Evolutionary conservation across 2,888 invertebrate species (phyloP).

Genomic region (Lepidochitona cinerea): DNA sequence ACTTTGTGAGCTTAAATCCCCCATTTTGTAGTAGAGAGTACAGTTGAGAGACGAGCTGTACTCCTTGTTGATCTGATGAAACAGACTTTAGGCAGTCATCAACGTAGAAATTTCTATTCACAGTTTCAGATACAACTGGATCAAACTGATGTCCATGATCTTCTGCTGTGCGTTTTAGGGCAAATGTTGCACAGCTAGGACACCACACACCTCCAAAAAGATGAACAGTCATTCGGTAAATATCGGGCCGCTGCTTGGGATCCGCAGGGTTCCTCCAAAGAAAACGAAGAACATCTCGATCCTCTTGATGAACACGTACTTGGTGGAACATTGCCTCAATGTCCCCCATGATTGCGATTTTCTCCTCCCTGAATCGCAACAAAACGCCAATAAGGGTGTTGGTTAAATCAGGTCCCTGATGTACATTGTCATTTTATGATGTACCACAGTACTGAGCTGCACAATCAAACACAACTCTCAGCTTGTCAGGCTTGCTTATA

Average conservation of each 20-base stretch:
- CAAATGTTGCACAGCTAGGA: not conserved
- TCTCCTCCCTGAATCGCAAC: not conserved
- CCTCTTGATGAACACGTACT: not conserved
- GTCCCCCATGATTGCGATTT: conserved; percentile 1
- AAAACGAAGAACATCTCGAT: not conserved
- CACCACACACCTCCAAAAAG: conserved; percentile 10
- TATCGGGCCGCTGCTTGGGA: not conserved
- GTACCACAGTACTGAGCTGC: not conserved
- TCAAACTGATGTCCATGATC: not conserved
- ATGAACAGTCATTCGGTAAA: conserved; percentile 12
- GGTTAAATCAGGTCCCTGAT: not conserved
- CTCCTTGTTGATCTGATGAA: not conserved
- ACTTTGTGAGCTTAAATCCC: conserved; percentile 7
- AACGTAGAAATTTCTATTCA: not conserved
- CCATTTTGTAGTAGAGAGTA: not conserved
- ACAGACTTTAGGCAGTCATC: conserved; percentile 13
- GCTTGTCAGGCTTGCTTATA: not conserved
- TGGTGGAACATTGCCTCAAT: conserved; percentile 12
- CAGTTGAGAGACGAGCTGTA: not conserved
- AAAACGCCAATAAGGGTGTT: not conserved
- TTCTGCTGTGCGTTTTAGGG: not conserved
- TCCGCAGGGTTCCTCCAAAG: not conserved
- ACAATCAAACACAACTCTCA: conserved; percentile 11
- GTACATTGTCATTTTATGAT: not conserved
- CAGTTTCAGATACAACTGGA: not conserved